Conservation (phyloP, 2,113 vertebrate species). For the Chaenogobius annularis region DNA sequence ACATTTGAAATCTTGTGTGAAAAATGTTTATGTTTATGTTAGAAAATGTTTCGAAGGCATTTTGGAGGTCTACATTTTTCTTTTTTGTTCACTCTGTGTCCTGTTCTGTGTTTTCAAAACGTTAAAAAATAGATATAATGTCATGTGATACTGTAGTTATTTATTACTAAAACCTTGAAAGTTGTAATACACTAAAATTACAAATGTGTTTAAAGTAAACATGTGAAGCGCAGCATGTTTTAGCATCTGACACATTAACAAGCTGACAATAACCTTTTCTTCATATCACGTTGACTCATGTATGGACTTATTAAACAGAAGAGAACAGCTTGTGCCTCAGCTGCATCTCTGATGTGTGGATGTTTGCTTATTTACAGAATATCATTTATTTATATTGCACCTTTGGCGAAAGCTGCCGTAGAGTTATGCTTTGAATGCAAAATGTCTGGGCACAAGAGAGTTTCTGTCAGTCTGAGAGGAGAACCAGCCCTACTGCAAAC, state of each 20-base stretch:
- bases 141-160: no score
- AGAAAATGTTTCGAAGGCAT: no score
- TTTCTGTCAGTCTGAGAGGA: slow-evolving; percentile 40
- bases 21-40: no score
- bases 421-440: slow-evolving; percentile 27
- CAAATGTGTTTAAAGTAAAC: no score
- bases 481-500: slow-evolving; percentile 17
- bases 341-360: slow-evolving; percentile 21
- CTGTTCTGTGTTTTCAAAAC: no score
- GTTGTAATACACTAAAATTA: no score
- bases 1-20: no score
- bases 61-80: no score
- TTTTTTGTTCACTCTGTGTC: no score
- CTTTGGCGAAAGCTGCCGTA: slow-evolving; percentile 20
- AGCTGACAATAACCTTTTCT: slow-evolving; percentile 22
- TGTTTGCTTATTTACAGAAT: slow-evolving; percentile 26
- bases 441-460: slow-evolving; percentile 23
- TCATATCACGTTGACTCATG: slow-evolving; percentile 20
- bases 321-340: slow-evolving; percentile 10
- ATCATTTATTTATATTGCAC: slow-evolving; percentile 47
- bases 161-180: no score
- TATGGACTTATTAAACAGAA: slow-evolving; percentile 10
- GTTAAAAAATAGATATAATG: no score
- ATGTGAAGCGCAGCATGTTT: slow-evolving; percentile 7
- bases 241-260: slow-evolving; percentile 10